phyloP scores from a whole-genome alignment of 2,797 vertebrate species.

The Chaetophractus vellerosus region DNA sequence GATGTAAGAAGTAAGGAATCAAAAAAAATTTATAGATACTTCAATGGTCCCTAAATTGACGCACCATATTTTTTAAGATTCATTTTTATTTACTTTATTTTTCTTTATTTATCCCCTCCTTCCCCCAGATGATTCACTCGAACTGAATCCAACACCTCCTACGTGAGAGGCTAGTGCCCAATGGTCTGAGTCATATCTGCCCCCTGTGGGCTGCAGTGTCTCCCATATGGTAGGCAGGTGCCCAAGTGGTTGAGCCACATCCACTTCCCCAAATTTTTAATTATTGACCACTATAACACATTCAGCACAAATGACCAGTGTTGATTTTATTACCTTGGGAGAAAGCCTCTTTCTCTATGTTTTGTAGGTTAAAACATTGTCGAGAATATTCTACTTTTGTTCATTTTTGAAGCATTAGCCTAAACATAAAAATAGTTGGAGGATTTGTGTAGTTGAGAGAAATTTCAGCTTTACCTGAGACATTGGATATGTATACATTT shows the following conservation, averaged over 20 bases:
- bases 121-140: no score
- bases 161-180: no score
- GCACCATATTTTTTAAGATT: background rate
- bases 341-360: background rate
- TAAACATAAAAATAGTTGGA: background rate
- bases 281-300: background rate
- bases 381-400: background rate
- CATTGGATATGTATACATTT: background rate
- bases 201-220: no score
- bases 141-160: no score
- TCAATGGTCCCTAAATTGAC: background rate
- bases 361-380: conserved; percentile 27
- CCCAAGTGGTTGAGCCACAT: no score
- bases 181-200: no score
- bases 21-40: background rate
- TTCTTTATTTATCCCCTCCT: no score
- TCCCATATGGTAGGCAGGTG: no score
- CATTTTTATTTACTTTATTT: no score
- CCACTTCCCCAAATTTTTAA: no score
- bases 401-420: conserved; percentile 34
- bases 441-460: background rate
- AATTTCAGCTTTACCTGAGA: background rate
- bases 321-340: background rate
- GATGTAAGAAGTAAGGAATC: background rate
- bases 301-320: background rate